These are phyloP conservation scores for Dinoponera quadriceps DNA, from an alignment of 1,140 invertebrate species.

Conservation along the genomic window DNA sequence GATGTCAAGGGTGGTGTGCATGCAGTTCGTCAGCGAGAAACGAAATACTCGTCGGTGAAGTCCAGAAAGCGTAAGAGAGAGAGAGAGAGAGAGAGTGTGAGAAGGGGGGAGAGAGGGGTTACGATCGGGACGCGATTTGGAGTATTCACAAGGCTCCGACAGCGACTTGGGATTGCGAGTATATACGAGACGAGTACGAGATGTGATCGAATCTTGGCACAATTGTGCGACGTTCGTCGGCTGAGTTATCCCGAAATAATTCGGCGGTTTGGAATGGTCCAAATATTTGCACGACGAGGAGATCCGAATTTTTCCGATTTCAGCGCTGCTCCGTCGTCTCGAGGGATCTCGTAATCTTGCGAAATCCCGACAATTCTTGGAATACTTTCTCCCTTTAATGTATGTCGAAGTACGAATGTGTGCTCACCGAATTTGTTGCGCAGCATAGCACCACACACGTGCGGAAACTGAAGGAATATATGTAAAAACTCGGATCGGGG, in stretches of 20 bases:
- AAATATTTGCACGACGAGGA: constrained; percentile 7
- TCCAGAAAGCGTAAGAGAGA: no score
- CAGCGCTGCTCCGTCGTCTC: no score
- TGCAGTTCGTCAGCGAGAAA: constrained; percentile 2
- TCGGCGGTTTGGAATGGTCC: constrained; percentile 22
- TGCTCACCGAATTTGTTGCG: no score
- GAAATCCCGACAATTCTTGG: no score
- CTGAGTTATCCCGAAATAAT: background rate
- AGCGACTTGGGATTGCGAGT: background rate
- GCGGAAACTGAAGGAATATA: no score
- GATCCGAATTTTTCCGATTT: constrained; percentile 9
- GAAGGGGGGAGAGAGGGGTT: background rate
- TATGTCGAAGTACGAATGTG: no score
- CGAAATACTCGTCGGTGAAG: background rate
- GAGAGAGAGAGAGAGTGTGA: no score
- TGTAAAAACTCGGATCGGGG: no score
- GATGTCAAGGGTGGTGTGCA: background rate
- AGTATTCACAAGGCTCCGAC: background rate
- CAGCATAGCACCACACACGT: no score
- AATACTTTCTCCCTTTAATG: no score
- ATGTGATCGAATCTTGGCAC: background rate
- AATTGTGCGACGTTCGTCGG: constrained; percentile 1
- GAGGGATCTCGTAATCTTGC: no score
- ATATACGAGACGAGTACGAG: constrained; percentile 7
- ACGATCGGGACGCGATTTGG: background rate